phyloP scores from a whole-genome alignment of 2,797 vertebrate species.

The Prunella strophiata region DNA sequence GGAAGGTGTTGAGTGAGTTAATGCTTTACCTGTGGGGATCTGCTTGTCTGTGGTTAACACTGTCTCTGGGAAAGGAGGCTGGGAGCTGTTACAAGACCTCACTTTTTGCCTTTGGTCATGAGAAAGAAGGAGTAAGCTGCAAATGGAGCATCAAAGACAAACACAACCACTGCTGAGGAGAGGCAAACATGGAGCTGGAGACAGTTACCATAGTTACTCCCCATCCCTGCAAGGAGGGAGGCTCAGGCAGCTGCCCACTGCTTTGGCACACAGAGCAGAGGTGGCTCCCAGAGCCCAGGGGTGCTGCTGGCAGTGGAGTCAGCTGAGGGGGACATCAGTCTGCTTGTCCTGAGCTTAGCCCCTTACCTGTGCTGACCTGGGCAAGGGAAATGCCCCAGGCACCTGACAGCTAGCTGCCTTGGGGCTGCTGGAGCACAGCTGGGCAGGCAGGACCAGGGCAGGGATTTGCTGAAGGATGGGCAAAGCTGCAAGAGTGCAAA shows the following conservation, averaged over 20 bases:
- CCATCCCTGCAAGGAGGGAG: not conserved
- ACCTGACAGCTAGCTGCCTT: not conserved
- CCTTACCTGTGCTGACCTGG: not conserved
- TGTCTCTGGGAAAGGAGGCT: not conserved
- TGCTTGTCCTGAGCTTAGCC: not conserved
- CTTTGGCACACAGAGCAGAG: not conserved
- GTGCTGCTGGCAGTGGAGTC: not conserved
- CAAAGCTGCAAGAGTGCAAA: not conserved
- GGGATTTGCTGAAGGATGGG: not conserved
- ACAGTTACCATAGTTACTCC: slow-evolving; percentile 70
- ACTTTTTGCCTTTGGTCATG: not conserved
- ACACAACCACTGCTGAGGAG: slow-evolving; percentile 10
- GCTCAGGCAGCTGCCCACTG: slow-evolving; percentile 22
- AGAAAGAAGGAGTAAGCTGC: not conserved
- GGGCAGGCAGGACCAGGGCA: accelerated
- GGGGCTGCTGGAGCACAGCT: not conserved
- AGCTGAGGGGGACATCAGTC: not conserved
- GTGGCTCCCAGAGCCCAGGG: not conserved
- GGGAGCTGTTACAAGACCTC: not conserved
- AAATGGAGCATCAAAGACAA: not conserved
- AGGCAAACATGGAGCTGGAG: slow-evolving; percentile 39
- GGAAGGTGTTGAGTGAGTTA: not conserved
- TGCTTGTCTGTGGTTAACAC: not conserved
- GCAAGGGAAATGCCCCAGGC: not conserved
- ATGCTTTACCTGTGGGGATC: not conserved